A percentile compares a stretch with the other conserved stretches of the same genome.
Evolutionary conservation across 1,140 invertebrate genomes (phyloP).

Genomic region (Procambarus virginalis): DNA sequence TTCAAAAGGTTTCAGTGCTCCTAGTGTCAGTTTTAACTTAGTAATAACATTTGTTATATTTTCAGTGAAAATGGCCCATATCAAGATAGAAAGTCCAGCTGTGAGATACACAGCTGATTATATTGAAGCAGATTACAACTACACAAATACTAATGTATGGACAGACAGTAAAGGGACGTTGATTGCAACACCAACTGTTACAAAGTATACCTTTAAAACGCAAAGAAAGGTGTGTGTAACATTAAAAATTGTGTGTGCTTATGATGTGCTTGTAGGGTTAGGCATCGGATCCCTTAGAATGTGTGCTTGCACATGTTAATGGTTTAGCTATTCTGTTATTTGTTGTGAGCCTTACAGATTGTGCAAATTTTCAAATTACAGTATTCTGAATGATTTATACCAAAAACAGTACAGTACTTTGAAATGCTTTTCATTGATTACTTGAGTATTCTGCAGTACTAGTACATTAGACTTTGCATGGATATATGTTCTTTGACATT

Average conservation of each 20-base stretch:
- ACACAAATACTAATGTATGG: conserved; percentile 26
- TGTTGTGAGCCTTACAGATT: background rate
- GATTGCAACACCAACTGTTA: conserved; percentile 12
- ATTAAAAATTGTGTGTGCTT: background rate
- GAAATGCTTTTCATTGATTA: too few species aligned
- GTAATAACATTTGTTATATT: too few species aligned
- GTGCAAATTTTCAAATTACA: background rate
- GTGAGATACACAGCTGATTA: conserved; percentile 13
- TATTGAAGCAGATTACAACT: conserved; percentile 35
- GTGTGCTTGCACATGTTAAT: background rate
- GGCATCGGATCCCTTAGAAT: background rate
- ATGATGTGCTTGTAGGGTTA: background rate
- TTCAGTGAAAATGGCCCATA: too few species aligned
- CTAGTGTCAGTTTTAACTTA: too few species aligned
- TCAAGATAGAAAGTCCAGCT: conserved; percentile 18
- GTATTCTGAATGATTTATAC: too few species aligned
- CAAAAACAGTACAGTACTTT: too few species aligned
- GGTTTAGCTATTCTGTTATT: background rate
- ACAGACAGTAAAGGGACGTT: conserved; percentile 19
- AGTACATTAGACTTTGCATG: too few species aligned
- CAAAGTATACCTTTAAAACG: conserved; percentile 38
- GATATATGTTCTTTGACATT: too few species aligned
- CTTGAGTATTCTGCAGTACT: too few species aligned
- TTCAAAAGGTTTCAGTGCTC: too few species aligned
- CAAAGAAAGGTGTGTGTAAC: background rate